Evolutionary conservation across 2,888 invertebrate genomes (phyloP), one percentile per base, ranked within the genome.

Genomic region (Dysmachus trigonus): DNA sequence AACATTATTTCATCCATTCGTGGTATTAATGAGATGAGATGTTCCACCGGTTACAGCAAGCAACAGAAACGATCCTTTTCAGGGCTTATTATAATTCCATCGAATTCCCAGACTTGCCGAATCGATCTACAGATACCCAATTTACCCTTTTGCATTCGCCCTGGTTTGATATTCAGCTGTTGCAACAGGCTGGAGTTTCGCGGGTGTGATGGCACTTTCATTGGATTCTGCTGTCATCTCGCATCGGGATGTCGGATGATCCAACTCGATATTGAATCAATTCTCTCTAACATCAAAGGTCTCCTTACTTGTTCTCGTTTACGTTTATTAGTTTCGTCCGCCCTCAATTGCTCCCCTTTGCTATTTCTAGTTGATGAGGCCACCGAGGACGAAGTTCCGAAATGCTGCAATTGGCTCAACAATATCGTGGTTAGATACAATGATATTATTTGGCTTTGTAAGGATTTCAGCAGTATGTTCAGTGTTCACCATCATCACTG

Each of bases 181-280:
- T 79, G 89, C 90, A 88, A 91, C 91, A 0, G 90, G 90, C 8
- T 91, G 89, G 85, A 89, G 89, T 27, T 91, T 92, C 81, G 90
- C 90, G 85, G 90, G 89, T 90, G 90, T 33, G 91, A 92, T 88
- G 91, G 91, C 22, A 89, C 90, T 84, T 92, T 91, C 85, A 87
- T 91, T 27, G 90, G 90, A 74, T 88, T 90, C 73, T 91, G 91
- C 87, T 86, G 90, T 87, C 91, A 91, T 87, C 89, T 90, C 84
- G 89, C 90, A 62, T 89, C 89, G 0, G n/a, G n/a, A n/a, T n/a
- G n/a, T n/a, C n/a, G n/a, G n/a, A 89, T 90, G 87, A 8, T 81
- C n/a, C 30, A 47, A 22, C 31, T 22, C 0, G 33, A 73, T n/a
- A 73, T 73, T 33, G 10, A 18, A 31, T 33, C 73, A 33, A 73